Base-by-base conservation (phyloP, 2,888 invertebrate species). In the Baronia brevicornis region DNA sequence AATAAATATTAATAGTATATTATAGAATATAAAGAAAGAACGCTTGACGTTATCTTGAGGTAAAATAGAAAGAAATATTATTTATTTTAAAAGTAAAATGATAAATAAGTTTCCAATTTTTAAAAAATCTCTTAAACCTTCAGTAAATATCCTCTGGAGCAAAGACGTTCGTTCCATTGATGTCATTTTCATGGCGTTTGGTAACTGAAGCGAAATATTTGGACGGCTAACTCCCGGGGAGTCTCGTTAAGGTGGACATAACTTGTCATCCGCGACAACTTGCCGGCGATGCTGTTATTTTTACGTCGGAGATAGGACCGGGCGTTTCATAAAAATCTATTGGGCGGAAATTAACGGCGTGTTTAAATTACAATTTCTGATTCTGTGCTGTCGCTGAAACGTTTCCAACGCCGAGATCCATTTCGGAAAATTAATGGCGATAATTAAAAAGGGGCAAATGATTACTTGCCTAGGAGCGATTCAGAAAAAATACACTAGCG, bases 21-120 rank as follows among this genome's bases (percentile, higher is more conserved):
- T n/a, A n/a, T n/a, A n/a, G n/a, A n/a, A n/a, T n/a, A n/a, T n/a
- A n/a, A n/a, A n/a, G n/a, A n/a, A n/a, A n/a, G n/a, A n/a, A n/a
- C n/a, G n/a, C n/a, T n/a, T n/a, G n/a, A n/a, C n/a, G n/a, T n/a
- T n/a, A n/a, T n/a, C n/a, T n/a, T n/a, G n/a, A n/a, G n/a, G n/a
- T n/a, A n/a, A n/a, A n/a, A n/a, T n/a, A n/a, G n/a, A 34, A 32
- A 28, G 36, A 30, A 40, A 23, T 30, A 11, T 29, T 35, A 35
- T 38, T 31, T 28, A 39, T 38, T 34, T 27, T 32, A 32, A 29
- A 38, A 39, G n/a, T n/a, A n/a, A n/a, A n/a, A n/a, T n/a, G n/a
- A n/a, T n/a, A n/a, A n/a, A n/a, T n/a, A n/a, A n/a, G n/a, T n/a
- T n/a, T n/a, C n/a, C n/a, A n/a, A n/a, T n/a, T n/a, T n/a, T n/a